Base-by-base conservation (phyloP, 2,888 invertebrate genomes). In the Elaeidobius kamerunicus region DNA sequence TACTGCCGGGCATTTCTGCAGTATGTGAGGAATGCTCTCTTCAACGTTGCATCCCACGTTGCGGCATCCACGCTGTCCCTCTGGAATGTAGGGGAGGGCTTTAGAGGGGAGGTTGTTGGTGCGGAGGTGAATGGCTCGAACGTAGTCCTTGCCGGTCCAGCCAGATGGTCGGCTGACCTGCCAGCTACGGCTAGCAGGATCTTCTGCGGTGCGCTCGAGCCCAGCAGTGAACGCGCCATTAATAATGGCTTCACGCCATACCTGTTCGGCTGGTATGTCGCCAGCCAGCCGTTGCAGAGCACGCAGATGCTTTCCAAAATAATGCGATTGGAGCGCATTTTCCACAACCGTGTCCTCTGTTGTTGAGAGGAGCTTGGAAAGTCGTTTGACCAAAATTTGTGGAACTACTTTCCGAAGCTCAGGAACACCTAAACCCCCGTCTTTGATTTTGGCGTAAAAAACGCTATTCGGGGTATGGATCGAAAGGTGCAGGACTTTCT, bases 401-500 rank as follows among this genome's bases (percentile, higher is more conserved):
- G 64, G 63, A 11, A 62, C 55, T 1, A 35, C 5, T 1, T 9
- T 11, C 1, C 62, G 19, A 1, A 65, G 48, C 20, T 63, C n/a
- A 50, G 52, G 42, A 1, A 67, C 40, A 5, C 65, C 66, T 6
- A 66, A 53, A 0, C 63, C 63, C 2, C 65, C 65, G 34, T 63
- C 64, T 19, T 49, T 11, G 35, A 55, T 6, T 38, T 49, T 57
- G 20, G 57, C 63, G 56, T 56, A 65, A 50, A 61, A 57, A 57
- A 41, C 63, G 61, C 61, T 66, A 66, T 59, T 63, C 55, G 61
- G 65, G 58, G 50, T 67, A 61, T 59, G 65, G 1, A 73, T 72
- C 71, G 74, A 69, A 72, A 78, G 75, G 74, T 78, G 77, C 73
- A 77, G 73, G 63, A 70, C 69, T 6, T 42, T 17, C 30, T 61